A percentile compares a stretch with the other conserved stretches of the same genome.
These are phyloP conservation scores for Cantharis rufa DNA, from an alignment of 2,888 invertebrate species.

Conservation along the genomic window DNA sequence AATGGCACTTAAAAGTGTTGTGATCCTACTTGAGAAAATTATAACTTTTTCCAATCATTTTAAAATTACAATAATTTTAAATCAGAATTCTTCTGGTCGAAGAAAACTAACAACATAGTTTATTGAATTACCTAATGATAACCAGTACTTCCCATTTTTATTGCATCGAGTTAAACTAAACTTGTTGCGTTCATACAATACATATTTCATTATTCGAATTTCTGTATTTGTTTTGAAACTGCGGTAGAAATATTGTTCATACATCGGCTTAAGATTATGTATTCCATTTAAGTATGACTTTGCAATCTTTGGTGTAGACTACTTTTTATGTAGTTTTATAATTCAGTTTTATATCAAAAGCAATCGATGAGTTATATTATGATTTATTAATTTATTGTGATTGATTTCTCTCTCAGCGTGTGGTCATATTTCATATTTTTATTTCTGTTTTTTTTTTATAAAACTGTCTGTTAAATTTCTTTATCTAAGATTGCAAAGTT, in stretches of 20 bases:
- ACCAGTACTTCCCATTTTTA: no score
- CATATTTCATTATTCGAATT: neutral
- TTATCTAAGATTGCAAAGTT: neutral
- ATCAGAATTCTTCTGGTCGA: no score
- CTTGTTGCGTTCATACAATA: neutral
- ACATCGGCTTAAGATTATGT: constrained; percentile 24
- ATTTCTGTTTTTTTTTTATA: neutral
- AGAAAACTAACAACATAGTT: no score
- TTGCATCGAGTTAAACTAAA: no score
- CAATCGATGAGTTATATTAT: constrained; percentile 23
- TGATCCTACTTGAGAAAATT: no score
- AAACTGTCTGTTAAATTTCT: neutral
- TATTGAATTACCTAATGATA: no score
- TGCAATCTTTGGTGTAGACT: constrained; percentile 34
- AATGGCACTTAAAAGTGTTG: no score
- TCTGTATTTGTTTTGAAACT: constrained; percentile 11
- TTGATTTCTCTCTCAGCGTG: constrained; percentile 25
- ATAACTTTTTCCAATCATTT: no score
- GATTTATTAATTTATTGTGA: constrained; percentile 32
- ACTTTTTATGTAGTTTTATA: constrained; percentile 31
- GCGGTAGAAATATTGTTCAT: constrained; percentile 12
- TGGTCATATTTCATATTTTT: constrained; percentile 17
- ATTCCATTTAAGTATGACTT: constrained; percentile 35
- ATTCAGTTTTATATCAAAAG: constrained; percentile 26
- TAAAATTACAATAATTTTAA: no score